Conservation (phyloP, 2,113 vertebrate species). For the Pimephales promelas region DNA sequence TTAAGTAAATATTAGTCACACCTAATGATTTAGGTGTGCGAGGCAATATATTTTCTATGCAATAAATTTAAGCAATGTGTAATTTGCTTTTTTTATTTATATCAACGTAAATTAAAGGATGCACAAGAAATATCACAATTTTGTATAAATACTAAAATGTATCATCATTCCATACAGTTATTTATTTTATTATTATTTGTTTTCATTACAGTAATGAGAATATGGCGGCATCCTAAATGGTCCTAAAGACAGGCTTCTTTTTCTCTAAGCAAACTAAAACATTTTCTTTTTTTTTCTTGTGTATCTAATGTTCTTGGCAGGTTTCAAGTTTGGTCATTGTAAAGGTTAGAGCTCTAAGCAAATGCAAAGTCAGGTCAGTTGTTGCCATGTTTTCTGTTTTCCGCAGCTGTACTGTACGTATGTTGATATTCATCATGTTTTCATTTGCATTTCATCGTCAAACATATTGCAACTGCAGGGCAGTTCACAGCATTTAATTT, state of each 20-base stretch:
- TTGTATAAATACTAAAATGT: neutral
- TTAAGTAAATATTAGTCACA: neutral
- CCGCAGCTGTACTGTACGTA: constrained; percentile 65
- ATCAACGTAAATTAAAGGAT: neutral
- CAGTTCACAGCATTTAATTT: constrained; percentile 84
- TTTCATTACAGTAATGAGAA: neutral
- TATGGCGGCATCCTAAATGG: neutral
- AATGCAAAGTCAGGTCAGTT: constrained; percentile 65
- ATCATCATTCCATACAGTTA: too few species aligned
- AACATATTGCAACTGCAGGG: constrained; percentile 82
- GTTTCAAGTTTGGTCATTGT: constrained; percentile 33
- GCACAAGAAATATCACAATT: neutral
- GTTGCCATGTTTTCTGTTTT: constrained; percentile 55
- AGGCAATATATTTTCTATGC: neutral
- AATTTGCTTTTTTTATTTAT: neutral
- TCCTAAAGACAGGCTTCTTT: neutral
- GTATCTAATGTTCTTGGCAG: neutral
- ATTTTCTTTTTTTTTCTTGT: constrained; percentile 44
- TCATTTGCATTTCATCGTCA: constrained; percentile 60
- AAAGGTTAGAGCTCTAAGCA: constrained; percentile 48
- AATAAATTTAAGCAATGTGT: neutral
- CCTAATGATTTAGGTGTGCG: neutral
- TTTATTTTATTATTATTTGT: too few species aligned
- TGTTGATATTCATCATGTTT: constrained; percentile 66
- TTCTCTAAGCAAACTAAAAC: neutral